phyloP scores from a whole-genome alignment of 2,888 invertebrate species.

The Leptopilina syphax region DNA sequence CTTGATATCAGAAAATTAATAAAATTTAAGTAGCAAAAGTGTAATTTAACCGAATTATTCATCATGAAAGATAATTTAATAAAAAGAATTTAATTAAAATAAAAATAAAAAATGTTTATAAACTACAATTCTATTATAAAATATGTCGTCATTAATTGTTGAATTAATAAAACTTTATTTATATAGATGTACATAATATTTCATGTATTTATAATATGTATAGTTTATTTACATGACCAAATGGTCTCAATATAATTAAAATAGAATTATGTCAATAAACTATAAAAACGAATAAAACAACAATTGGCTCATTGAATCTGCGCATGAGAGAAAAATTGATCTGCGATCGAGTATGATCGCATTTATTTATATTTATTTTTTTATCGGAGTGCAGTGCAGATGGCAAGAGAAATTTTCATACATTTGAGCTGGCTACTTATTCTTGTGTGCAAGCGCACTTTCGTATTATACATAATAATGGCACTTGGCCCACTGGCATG shows the following conservation, averaged over 20 bases:
- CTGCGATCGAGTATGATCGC: constrained; percentile 4
- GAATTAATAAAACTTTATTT: constrained; percentile 68
- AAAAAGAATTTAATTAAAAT: no score
- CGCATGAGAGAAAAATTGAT: constrained; percentile 44
- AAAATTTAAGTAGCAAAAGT: no score
- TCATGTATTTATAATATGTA: constrained; percentile 62
- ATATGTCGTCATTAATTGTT: constrained; percentile 43
- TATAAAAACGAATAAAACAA: constrained; percentile 73
- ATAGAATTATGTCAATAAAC: constrained; percentile 71
- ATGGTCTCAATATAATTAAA: constrained; percentile 65
- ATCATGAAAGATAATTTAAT: no score
- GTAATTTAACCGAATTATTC: no score
- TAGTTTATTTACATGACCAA: constrained; percentile 70
- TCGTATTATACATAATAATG: constrained; percentile 65
- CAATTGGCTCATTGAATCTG: constrained; percentile 64
- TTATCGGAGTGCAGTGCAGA: constrained; percentile 45
- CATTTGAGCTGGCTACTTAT: constrained; percentile 48
- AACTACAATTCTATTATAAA: neutral
- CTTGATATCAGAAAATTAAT: no score
- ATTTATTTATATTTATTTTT: neutral
- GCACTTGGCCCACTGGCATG: constrained; percentile 72
- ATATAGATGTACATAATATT: constrained; percentile 62
- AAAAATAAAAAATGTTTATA: neutral
- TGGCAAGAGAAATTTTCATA: constrained; percentile 59
- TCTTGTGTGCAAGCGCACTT: constrained; percentile 48